Evolutionary conservation across 2,888 invertebrate species (phyloP).

Genomic region (Trichogramma dendrolimi): DNA sequence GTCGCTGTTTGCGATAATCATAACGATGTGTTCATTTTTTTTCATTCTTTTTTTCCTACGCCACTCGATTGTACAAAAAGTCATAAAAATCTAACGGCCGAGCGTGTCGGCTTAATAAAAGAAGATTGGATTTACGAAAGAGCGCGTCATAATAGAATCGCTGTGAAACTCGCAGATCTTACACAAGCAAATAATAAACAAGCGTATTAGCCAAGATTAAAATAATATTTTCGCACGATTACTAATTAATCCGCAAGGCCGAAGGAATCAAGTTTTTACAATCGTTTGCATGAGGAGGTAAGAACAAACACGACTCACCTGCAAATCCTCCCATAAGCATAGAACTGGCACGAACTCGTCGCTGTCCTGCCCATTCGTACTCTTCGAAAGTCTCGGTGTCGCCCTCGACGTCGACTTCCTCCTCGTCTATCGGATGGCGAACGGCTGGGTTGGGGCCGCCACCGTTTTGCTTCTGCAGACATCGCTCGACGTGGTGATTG

Average conservation of each 20-base stretch:
- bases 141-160: not conserved
- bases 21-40: not conserved
- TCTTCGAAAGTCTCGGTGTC: constrained; percentile 66
- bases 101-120: not conserved
- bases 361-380: constrained; percentile 90
- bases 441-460: constrained; percentile 68
- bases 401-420: constrained; percentile 78
- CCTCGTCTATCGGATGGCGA: constrained; percentile 66
- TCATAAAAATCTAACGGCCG: not conserved
- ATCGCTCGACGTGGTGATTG: constrained; percentile 69
- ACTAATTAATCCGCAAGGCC: not conserved
- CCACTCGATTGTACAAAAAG: no score
- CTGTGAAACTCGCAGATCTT: no score
- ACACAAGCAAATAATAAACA: no score
- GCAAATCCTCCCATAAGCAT: constrained; percentile 66
- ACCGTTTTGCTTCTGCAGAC: constrained; percentile 59
- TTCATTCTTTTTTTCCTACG: no score
- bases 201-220: no score
- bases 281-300: not conserved
- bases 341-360: constrained; percentile 70
- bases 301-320: constrained; percentile 42
- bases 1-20: constrained; percentile 40
- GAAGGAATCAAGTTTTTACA: not conserved
- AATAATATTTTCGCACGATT: not conserved
- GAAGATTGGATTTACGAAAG: not conserved